Evolutionary conservation across 2,113 vertebrate species (phyloP), one percentile per base, ranked within the genome.

Genomic region (Nematolebias whitei): DNA sequence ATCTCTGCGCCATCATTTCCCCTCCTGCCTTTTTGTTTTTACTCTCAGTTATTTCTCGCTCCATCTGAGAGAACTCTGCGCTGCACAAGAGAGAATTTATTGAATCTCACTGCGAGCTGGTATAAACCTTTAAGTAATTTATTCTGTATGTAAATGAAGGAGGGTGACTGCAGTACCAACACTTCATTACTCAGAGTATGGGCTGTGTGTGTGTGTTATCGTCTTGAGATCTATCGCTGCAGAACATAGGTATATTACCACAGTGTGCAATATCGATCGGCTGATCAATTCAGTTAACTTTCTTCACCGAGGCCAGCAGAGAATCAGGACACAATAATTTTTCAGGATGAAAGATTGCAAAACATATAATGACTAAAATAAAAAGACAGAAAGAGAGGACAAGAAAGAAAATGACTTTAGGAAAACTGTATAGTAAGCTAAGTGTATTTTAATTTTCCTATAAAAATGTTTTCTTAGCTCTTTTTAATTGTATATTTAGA

Each of bases 61-160:
- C 52, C 1, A 2, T 60, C 51, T 63, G 58, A 64, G 58, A 65
- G 40, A 52, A 47, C 54, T 62, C 18, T 19, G 23, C 72, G 56
- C 41, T 45, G 40, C 51, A 8, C 48, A 73, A 75, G 1, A 1
- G 0, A 79, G 60, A 70, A 78, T 86, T 87, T 83, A 80, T 85
- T 71, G 57, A 76, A 79, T 55, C 85, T 79, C 57, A 22, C n/a
- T 11, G 61, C 24, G 40, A 74, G 73, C 59, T 63, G 50, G 75
- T 75, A 69, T 68, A 83, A 84, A 84, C 52, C 69, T 78, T 77
- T 74, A 73, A 56, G 65, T 81, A 85, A 88, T 85, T 57, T 75
- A 82, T 87, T 90, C 78, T 75, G 53, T 84, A 84, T 88, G 83
- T 76, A 82, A 88, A 89, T 89, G 54, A 19, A 26, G 67, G 70